Evolutionary conservation across 2,113 vertebrate genomes (phyloP).

Genomic region (Psettodes erumei): DNA sequence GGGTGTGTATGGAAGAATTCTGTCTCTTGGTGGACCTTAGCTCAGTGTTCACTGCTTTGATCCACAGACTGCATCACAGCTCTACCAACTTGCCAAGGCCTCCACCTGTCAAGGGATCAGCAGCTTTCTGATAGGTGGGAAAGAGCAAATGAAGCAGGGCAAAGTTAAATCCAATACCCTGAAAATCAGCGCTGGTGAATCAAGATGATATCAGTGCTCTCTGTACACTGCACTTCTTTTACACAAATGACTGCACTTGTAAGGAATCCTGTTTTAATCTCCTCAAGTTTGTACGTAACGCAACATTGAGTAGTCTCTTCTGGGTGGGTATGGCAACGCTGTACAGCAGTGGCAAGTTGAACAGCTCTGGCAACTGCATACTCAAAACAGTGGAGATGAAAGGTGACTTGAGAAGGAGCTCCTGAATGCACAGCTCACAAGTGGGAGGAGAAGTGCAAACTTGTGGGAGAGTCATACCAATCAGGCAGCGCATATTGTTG

Average conservation of each 20-base stretch:
- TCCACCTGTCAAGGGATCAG: constrained; percentile 40
- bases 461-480: background rate
- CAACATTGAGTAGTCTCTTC: background rate
- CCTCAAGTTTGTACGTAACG: background rate
- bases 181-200: constrained; percentile 5
- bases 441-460: background rate
- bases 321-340: background rate
- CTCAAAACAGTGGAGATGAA: background rate
- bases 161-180: constrained; percentile 34
- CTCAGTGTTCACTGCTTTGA: constrained; percentile 46
- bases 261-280: background rate
- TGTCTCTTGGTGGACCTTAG: constrained; percentile 29
- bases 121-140: constrained; percentile 22
- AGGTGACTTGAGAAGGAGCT: background rate
- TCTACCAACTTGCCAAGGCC: constrained; percentile 25
- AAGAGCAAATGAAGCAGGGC: constrained; percentile 16
- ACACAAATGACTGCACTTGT: constrained; percentile 1
- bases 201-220: background rate
- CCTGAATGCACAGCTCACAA: background rate
- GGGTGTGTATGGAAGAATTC: constrained; percentile 33
- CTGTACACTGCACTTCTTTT: background rate
- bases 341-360: background rate
- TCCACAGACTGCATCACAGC: constrained; percentile 40
- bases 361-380: constrained; percentile 3
- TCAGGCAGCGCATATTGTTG: background rate